These are phyloP conservation scores for Sturnira hondurensis DNA, from an alignment of 2,113 vertebrate species.

Conservation along the genomic window DNA sequence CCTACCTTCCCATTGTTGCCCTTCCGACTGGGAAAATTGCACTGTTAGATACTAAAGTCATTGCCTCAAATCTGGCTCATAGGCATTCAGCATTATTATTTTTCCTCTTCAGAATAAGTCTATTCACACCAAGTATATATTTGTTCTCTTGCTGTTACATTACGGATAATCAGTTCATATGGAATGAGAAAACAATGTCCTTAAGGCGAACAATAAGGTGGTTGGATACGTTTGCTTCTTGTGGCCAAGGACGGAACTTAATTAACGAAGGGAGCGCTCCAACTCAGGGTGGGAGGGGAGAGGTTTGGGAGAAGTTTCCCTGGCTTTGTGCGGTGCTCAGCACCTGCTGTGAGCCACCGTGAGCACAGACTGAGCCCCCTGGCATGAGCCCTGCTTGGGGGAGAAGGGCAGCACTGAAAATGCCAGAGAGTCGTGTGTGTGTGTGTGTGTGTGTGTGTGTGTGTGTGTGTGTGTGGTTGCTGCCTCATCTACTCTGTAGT, in stretches of 20 bases:
- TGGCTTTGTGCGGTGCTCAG: neutral
- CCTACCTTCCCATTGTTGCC: neutral
- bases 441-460: fast-evolving
- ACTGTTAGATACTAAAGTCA: neutral
- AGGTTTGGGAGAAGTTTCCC: neutral
- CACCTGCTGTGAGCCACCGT: neutral
- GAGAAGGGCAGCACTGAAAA: neutral
- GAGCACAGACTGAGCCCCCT: fast-evolving
- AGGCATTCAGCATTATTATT: neutral
- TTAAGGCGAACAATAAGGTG: neutral
- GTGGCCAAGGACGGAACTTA: constrained; percentile 11
- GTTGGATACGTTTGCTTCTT: constrained; percentile 18
- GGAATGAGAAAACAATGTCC: constrained; percentile 29
- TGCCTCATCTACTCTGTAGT: neutral
- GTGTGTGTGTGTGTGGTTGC: fast-evolving
- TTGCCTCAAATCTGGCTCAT: neutral
- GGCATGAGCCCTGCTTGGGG: neutral
- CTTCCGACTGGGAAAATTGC: constrained; percentile 26
- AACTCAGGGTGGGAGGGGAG: neutral
- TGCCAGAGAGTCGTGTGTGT: neutral
- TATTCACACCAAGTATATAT: constrained; percentile 16
- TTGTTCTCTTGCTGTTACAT: constrained; percentile 9
- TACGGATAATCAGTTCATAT: constrained; percentile 24
- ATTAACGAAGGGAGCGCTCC: neutral
- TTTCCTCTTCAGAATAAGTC: constrained; percentile 26